Evolutionary conservation across 1,140 invertebrate species (phyloP).

Genomic region (Brachionus koreanus): DNA sequence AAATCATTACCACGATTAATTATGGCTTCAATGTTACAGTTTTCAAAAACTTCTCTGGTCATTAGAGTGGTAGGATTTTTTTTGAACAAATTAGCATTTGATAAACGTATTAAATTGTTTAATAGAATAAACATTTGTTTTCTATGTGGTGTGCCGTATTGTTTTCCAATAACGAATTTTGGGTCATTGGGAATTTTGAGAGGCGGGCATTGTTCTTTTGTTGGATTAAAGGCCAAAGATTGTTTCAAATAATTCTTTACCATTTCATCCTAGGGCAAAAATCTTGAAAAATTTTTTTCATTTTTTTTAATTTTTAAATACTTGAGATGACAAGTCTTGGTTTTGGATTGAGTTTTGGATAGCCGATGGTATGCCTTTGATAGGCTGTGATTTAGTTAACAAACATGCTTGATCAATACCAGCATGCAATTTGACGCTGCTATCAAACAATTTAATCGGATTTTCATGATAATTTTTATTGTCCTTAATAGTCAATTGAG

Average conservation of each 20-base stretch:
- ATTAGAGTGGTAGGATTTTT: not conserved
- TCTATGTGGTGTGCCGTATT: constrained; percentile 16
- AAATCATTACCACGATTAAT: not conserved
- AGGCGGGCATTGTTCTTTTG: not conserved
- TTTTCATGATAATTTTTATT: not conserved
- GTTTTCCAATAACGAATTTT: constrained; percentile 9
- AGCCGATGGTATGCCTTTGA: not conserved
- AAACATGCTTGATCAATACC: constrained; percentile 44
- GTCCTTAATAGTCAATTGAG: constrained; percentile 12
- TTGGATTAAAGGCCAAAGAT: constrained; percentile 34
- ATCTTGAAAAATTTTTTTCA: not conserved
- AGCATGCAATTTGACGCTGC: constrained; percentile 17
- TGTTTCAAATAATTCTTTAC: constrained; percentile 29
- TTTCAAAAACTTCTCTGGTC: not conserved
- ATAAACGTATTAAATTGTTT: constrained; percentile 29
- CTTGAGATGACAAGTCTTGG: not conserved
- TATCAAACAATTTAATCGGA: constrained; percentile 25
- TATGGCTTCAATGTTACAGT: not conserved
- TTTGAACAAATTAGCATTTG: constrained; percentile 8
- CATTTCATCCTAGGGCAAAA: not conserved
- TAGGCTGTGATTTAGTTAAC: constrained; percentile 22
- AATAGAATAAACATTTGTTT: constrained; percentile 42
- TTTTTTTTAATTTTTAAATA: not conserved
- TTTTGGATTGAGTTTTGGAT: not conserved
- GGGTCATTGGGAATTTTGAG: constrained; percentile 12